A percentile compares a stretch with the other conserved stretches of the same genome.
Conservation (phyloP, 1,140 invertebrate species). For the Cyclargus thomasi region DNA sequence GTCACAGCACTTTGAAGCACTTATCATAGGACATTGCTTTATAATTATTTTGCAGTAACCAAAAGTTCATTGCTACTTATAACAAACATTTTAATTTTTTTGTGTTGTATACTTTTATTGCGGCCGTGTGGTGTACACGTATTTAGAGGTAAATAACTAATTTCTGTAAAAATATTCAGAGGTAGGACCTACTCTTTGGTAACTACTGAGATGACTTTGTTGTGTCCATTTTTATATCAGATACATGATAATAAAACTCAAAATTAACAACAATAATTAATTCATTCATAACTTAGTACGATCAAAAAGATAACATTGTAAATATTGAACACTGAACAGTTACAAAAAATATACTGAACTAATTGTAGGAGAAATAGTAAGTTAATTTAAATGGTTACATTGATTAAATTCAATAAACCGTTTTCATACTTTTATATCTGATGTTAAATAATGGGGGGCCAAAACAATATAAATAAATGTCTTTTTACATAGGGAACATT, state of each 20-base stretch:
- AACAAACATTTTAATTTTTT: background rate
- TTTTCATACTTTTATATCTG: background rate
- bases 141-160: no score
- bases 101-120: background rate
- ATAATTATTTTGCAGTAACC: background rate
- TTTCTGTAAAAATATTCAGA: no score
- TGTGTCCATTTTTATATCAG: background rate
- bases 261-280: background rate
- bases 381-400: background rate
- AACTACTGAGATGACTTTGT: background rate
- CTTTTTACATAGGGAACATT: background rate
- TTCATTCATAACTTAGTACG: background rate
- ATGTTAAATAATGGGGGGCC: background rate
- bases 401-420: background rate
- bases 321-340: background rate
- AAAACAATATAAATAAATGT: background rate
- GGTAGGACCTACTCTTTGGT: background rate
- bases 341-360: background rate
- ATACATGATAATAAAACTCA: background rate
- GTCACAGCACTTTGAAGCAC: slow-evolving; percentile 2
- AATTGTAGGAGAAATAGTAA: background rate
- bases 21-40: background rate
- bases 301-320: background rate
- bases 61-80: background rate
- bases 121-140: background rate